Evolutionary conservation across 2,113 vertebrate species (phyloP).

Genomic region (Lichenostomus cassidix): DNA sequence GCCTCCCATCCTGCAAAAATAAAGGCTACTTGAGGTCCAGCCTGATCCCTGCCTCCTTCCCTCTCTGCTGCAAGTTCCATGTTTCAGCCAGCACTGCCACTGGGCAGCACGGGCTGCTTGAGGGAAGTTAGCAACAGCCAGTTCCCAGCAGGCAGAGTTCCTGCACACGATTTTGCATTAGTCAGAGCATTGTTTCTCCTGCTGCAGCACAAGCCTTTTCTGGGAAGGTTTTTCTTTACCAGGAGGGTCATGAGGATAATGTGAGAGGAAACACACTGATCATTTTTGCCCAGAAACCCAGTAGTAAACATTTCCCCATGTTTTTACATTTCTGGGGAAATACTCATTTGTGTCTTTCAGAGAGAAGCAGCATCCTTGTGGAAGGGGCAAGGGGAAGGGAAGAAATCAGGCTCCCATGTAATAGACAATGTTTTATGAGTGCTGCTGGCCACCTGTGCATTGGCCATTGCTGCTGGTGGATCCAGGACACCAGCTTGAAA

Average conservation of each 20-base stretch:
- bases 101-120: not conserved
- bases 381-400: not conserved
- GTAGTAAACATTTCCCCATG: not conserved
- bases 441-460: not conserved
- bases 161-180: not conserved
- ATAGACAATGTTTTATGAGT: not conserved
- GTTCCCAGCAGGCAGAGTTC: not conserved
- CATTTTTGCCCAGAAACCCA: not conserved
- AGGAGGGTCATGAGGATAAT: not conserved
- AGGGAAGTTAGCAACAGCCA: not conserved
- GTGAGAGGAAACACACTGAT: not conserved
- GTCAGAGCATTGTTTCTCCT: not conserved
- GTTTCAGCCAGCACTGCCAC: not conserved
- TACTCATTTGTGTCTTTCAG: not conserved
- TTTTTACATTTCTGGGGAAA: not conserved
- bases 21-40: not conserved
- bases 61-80: not conserved
- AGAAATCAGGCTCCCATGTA: not conserved
- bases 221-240: not conserved
- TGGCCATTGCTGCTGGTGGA: not conserved
- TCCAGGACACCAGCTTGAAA: not conserved
- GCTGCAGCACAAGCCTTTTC: not conserved
- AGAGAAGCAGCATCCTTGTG: not conserved
- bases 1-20: not conserved
- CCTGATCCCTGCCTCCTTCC: not conserved